These are phyloP conservation scores for Pollimyrus isidori DNA, from an alignment of 2,113 vertebrate species.

Conservation along the genomic window DNA sequence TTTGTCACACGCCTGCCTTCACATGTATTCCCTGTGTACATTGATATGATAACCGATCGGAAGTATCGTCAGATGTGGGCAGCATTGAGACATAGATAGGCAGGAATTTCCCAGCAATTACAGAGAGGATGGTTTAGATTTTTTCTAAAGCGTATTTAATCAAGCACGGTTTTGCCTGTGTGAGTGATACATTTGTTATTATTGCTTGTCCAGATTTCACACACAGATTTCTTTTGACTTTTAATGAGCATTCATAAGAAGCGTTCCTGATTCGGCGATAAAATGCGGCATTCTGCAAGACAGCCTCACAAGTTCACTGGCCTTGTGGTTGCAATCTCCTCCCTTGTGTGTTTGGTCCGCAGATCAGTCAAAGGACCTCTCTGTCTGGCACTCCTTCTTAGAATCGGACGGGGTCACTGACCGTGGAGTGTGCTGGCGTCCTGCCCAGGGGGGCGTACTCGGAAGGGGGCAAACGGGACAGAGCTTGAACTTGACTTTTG, in stretches of 20 bases:
- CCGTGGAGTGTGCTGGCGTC: not conserved
- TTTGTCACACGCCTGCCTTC: not conserved
- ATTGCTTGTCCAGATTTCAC: not conserved
- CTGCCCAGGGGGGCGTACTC: not conserved
- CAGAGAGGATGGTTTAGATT: not conserved
- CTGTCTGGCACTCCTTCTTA: not conserved
- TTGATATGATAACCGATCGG: not conserved
- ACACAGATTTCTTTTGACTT: not conserved
- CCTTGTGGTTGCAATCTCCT: not conserved
- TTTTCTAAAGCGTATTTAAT: not conserved
- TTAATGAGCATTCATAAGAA: not conserved
- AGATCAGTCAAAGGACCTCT: not conserved
- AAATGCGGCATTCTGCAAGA: not conserved
- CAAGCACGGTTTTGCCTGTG: not conserved
- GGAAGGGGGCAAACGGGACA: not conserved
- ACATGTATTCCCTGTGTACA: not conserved
- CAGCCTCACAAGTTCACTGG: not conserved
- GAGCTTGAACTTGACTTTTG: slow-evolving; percentile 2
- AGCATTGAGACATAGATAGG: not conserved
- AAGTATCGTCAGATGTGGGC: not conserved
- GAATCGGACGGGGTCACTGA: not conserved
- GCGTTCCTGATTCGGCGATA: not conserved
- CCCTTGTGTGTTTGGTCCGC: not conserved
- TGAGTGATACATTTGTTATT: not conserved
- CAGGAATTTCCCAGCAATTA: not conserved